Evolutionary conservation across 2,888 invertebrate species (phyloP), one percentile per base, ranked within the genome.

Genomic region (Tiliacea citrago): DNA sequence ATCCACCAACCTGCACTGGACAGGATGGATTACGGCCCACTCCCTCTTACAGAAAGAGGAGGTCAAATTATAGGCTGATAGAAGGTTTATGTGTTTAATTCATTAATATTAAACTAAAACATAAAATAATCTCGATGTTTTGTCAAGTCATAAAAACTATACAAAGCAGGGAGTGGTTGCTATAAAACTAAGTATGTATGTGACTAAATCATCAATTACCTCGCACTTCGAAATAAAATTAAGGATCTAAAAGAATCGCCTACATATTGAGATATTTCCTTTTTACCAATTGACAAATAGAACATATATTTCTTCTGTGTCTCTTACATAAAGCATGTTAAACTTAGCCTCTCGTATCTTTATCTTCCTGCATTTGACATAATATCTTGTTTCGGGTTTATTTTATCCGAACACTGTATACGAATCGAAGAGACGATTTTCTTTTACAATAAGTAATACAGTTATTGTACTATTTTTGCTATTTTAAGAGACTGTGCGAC

Each of bases 311-410:
- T 51, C 9, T 5, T 53, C 39, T 60, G 9, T 47, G 12, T 51
- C 45, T 29, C 29, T 39, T 62, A 21, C 45, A 21, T 29, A 47
- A 45, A 29, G 13, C n/a, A 29, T 45, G 24, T 24, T 21, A 39
- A 29, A 60, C 39, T 29, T 18, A 47, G 7, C 21, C 21, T 47
- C 45, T 62, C 24, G 13, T 51, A 57, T 51, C 9, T 62, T 45
- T 39, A 18, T 39, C 13, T 16, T 67, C 62, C 80, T 78, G 78
- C 39, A 62, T 35, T 68, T 62, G 80, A 74, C 78, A 78, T 62
- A 67, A 78, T 62, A 67, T 68, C 51, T 60, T 42, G 35, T 74
- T 79, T 73, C 61, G 51, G n/a, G 4, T 39, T 57, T 49, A 51
- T 73, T 62, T 73, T 35, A 66, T 66, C 21, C 2, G 13, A 60